A percentile compares a stretch with the other conserved stretches of the same genome.
phyloP scores from a whole-genome alignment of 1,140 invertebrate genomes.

The Orchestia grillus region DNA sequence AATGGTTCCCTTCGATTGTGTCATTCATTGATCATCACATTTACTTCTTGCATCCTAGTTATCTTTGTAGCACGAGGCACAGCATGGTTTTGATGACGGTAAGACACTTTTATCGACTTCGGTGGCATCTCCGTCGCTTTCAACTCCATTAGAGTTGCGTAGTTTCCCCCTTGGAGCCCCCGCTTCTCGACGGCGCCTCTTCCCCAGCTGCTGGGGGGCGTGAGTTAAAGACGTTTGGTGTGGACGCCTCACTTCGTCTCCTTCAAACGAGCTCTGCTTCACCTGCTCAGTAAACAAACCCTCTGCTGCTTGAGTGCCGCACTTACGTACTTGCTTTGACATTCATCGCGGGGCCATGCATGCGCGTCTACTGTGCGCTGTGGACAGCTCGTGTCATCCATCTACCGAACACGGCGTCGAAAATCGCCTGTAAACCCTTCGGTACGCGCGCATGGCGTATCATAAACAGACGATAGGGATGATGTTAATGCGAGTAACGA shows the following conservation, averaged over 20 bases:
- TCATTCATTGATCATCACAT: no score
- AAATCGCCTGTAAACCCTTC: no score
- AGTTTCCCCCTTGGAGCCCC: background rate
- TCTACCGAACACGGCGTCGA: background rate
- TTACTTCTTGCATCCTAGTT: no score
- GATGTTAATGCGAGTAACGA: no score
- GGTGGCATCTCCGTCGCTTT: background rate
- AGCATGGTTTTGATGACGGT: background rate
- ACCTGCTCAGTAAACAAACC: constrained; percentile 39
- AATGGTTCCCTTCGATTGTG: no score
- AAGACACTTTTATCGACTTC: background rate
- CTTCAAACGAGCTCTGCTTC: background rate
- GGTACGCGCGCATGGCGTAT: no score
- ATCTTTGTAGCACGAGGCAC: no score
- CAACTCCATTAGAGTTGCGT: background rate
- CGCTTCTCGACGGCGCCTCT: background rate
- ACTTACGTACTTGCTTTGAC: background rate
- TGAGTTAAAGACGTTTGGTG: constrained; percentile 23
- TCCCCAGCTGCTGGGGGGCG: background rate
- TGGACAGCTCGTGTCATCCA: background rate
- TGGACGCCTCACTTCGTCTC: background rate
- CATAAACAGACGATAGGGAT: no score
- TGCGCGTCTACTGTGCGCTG: background rate
- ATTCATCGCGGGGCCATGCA: background rate
- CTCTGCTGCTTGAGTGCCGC: constrained; percentile 16